Evolutionary conservation across 2,113 vertebrate species (phyloP).

Genomic region (Leucoraja erinaceus): DNA sequence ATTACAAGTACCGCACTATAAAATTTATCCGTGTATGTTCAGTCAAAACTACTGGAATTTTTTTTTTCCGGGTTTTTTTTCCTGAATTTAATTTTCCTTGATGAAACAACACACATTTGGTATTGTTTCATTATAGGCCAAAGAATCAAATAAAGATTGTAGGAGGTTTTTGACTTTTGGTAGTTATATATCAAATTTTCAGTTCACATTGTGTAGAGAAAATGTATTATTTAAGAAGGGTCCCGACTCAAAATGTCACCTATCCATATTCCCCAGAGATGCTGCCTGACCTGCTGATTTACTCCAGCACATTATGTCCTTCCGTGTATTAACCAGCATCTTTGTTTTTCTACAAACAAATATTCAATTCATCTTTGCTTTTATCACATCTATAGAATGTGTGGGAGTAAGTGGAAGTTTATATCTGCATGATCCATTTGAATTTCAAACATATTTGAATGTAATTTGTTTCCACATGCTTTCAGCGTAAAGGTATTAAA

Average conservation of each 20-base stretch:
- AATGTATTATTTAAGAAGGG: too few species aligned
- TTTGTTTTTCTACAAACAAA: too few species aligned
- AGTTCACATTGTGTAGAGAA: too few species aligned
- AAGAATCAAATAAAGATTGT: neutral
- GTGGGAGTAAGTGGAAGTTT: neutral
- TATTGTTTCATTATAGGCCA: neutral
- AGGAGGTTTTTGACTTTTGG: neutral
- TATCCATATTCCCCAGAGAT: too few species aligned
- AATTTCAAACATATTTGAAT: neutral
- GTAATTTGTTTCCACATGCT: neutral
- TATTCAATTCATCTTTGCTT: neutral
- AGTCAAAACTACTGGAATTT: neutral
- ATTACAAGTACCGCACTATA: neutral
- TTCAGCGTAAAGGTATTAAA: neutral
- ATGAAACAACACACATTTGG: too few species aligned
- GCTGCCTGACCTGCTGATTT: too few species aligned
- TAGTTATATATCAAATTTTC: too few species aligned
- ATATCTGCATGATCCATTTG: neutral
- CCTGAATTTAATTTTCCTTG: too few species aligned
- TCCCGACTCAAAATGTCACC: too few species aligned
- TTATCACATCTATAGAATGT: neutral
- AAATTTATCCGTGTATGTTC: neutral
- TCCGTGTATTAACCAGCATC: too few species aligned
- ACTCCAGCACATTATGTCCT: too few species aligned
- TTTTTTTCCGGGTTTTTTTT: neutral